These are phyloP conservation scores for Xestobium rufovillosum DNA, from an alignment of 2,888 invertebrate genomes.

Conservation along the genomic window DNA sequence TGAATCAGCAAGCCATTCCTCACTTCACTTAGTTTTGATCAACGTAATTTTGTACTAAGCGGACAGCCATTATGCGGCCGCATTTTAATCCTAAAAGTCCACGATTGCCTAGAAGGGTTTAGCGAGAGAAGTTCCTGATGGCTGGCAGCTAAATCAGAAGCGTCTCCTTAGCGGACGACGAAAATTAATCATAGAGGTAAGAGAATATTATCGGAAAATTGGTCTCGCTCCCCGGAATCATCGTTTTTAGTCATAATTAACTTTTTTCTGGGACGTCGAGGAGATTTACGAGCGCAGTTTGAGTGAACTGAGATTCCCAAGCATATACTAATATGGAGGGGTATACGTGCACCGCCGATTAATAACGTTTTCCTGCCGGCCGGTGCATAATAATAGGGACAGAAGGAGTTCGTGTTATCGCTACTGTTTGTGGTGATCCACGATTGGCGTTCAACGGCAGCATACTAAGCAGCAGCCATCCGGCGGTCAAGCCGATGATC, in stretches of 20 bases:
- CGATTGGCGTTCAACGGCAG: slow-evolving; percentile 22
- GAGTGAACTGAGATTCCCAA: no score
- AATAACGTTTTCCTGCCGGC: slow-evolving; percentile 1
- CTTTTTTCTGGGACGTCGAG: slow-evolving; percentile 21
- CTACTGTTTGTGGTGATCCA: slow-evolving; percentile 36
- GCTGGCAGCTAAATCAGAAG: no score
- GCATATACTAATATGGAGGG: no score
- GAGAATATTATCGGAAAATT: slow-evolving; percentile 25
- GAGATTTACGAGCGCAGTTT: no score
- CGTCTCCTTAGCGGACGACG: slow-evolving; percentile 20
- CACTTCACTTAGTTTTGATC: no score
- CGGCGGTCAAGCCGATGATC: not conserved
- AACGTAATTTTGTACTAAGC: no score
- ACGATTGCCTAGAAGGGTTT: no score
- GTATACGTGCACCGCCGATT: slow-evolving; percentile 2
- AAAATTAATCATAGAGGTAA: slow-evolving; percentile 25
- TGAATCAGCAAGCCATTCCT: no score
- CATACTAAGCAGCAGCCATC: slow-evolving; percentile 20
- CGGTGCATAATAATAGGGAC: slow-evolving; percentile 2
- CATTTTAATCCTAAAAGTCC: no score
- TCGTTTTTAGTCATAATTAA: slow-evolving; percentile 24
- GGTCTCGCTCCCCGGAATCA: slow-evolving; percentile 22
- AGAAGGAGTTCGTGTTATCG: slow-evolving; percentile 36
- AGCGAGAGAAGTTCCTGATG: no score
- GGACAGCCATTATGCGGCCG: no score